phyloP scores from a whole-genome alignment of 1,140 invertebrate species.

The Caenorhabditis tropicalis region DNA sequence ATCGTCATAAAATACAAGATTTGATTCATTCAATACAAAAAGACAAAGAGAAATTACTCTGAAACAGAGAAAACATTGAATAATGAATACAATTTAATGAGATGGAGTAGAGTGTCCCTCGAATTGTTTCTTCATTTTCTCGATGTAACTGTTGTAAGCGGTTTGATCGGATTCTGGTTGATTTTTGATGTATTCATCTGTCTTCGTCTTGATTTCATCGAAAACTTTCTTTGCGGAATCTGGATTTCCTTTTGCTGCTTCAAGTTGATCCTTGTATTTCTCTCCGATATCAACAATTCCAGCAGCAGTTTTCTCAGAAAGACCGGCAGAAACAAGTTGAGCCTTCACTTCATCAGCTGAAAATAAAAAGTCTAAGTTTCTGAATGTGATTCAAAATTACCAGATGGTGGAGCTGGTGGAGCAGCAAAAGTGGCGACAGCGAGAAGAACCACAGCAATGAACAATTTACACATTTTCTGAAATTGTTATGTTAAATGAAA shows the following conservation, averaged over 20 bases:
- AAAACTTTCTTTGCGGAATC: not conserved
- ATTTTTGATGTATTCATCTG: slow-evolving; percentile 10
- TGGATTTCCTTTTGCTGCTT: not conserved
- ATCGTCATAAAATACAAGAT: too few species aligned
- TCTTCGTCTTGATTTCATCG: slow-evolving; percentile 3
- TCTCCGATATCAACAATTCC: not conserved
- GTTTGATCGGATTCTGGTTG: slow-evolving; percentile 1
- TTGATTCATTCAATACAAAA: slow-evolving; percentile 8
- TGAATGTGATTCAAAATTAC: not conserved
- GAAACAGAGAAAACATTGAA: not conserved
- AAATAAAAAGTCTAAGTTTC: not conserved
- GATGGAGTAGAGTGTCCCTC: not conserved
- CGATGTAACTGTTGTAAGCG: not conserved
- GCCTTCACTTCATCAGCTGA: slow-evolving; percentile 12
- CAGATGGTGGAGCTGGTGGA: slow-evolving; percentile 20
- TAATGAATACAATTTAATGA: not conserved
- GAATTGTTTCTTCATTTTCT: slow-evolving; percentile 1
- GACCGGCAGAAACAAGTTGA: not conserved
- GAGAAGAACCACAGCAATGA: slow-evolving; percentile 18
- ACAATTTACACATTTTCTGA: slow-evolving; percentile 2
- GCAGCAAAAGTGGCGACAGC: not conserved
- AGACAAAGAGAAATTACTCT: not conserved
- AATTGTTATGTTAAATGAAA: not conserved
- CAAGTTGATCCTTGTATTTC: slow-evolving; percentile 24
- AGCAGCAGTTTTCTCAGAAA: not conserved